Evolutionary conservation across 1,140 invertebrate genomes (phyloP).

Genomic region (Melitaea cinxia): DNA sequence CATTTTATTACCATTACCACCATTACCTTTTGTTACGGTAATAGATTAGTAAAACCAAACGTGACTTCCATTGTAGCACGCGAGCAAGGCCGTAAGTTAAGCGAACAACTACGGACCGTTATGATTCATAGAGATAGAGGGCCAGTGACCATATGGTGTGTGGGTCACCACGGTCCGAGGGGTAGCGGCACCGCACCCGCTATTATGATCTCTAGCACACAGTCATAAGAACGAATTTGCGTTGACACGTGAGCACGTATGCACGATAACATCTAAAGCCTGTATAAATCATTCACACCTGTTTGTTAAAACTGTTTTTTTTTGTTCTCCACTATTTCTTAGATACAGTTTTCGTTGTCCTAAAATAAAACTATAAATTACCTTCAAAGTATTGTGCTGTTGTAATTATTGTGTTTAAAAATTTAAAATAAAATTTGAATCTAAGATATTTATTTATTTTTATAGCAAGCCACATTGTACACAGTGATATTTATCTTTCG

Average conservation of each 20-base stretch:
- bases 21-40: no score
- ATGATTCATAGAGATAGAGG: slow-evolving; percentile 40
- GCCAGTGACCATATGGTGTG: slow-evolving; percentile 58
- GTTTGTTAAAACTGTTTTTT: not conserved
- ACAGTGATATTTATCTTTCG: no score
- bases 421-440: no score
- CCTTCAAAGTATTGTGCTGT: no score
- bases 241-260: not conserved
- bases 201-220: not conserved
- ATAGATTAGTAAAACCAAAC: no score
- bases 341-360: no score
- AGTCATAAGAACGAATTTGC: not conserved
- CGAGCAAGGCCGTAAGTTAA: not conserved
- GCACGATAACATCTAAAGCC: not conserved
- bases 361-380: no score
- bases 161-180: slow-evolving; percentile 38
- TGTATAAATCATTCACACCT: not conserved
- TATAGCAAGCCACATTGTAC: no score
- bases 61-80: no score
- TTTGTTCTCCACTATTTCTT: not conserved
- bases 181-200: not conserved
- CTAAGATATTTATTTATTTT: no score
- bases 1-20: no score
- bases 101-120: slow-evolving; percentile 11
- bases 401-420: no score